Evolutionary conservation across 2,888 invertebrate species (phyloP).

Genomic region (Cordilura impudica): DNA sequence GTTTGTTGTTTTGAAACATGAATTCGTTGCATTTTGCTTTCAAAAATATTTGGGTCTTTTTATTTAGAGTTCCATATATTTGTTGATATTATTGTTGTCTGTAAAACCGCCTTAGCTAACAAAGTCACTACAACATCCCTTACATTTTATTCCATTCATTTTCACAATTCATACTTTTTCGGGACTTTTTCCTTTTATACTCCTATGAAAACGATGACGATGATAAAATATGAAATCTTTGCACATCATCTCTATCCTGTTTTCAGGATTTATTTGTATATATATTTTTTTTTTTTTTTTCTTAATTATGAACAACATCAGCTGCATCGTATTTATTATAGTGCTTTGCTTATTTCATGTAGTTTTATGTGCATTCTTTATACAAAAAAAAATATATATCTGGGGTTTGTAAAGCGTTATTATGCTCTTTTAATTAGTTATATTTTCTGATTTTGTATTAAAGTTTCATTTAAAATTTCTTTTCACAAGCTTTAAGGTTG

Average conservation of each 20-base stretch:
- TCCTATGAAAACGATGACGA: constrained; percentile 1
- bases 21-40: background rate
- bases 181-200: constrained; percentile 22
- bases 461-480: background rate
- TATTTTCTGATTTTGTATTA: background rate
- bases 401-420: background rate
- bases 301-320: constrained; percentile 42
- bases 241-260: constrained; percentile 28
- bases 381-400: background rate
- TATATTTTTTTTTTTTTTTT: background rate
- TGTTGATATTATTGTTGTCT: background rate
- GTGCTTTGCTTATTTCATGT: constrained; percentile 44
- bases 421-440: background rate
- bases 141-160: constrained; percentile 9
- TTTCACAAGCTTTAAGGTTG: background rate
- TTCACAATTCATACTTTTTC: constrained; percentile 32
- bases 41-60: constrained; percentile 12
- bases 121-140: constrained; percentile 50
- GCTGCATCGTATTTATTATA: constrained; percentile 28
- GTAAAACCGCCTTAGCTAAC: constrained; percentile 48
- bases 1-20: constrained; percentile 20
- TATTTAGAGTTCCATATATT: constrained; percentile 21
- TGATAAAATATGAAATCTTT: constrained; percentile 45
- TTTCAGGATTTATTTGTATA: background rate
- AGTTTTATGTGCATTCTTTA: constrained; percentile 46